Base-by-base conservation (phyloP, 2,888 invertebrate genomes). In the Athetis lepigone region DNA sequence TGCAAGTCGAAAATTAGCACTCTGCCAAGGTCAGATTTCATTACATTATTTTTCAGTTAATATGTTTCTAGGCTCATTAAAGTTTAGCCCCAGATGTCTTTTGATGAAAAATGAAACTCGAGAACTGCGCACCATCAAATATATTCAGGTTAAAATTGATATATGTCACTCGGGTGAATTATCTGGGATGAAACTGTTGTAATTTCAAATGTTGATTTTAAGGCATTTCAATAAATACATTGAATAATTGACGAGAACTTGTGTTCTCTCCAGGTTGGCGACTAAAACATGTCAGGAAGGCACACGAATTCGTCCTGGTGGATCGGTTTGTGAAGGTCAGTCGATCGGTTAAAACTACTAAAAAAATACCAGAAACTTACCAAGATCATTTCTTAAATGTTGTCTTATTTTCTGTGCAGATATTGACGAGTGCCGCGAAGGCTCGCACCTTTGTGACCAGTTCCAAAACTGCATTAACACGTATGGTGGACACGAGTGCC, bases 361-460 rank as follows among this genome's bases (percentile, higher is more conserved):
- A 2, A 9, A 13, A 13, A 33, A 33, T 11, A 33, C 33, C 33
- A 45, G 7, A 45, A 25, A 8, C 37, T 16, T 25, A n/a, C 13
- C 19, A 23, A 23, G 19, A 2, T 18, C 3, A 40, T 3, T 2
- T 19, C 27, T n/a, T n/a, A n/a, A n/a, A 27, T 21, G 3, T 23
- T 23, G 16, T n/a, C n/a, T 43, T 46, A 13, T 47, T 50, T 7
- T 6, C 27, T 0, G 75, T 80, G 0, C 83, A 93, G 99, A 99
- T 87, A 96, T 99, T 18, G 97, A 99, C 86, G 99, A 99, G 88
- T 99, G 99, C 63, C 89, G 92, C 0, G 95, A 95, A 71, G 94
- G 94, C 8, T 82, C 88, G 0, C 94, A 95, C 67, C 86, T 95
- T 4, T 95, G 95, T 56, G 95, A 95, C 60, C 89, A 89, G 49